A percentile compares a stretch with the other conserved stretches of the same genome.
phyloP scores from a whole-genome alignment of 1,140 invertebrate species.

The Drosophila serrata region DNA sequence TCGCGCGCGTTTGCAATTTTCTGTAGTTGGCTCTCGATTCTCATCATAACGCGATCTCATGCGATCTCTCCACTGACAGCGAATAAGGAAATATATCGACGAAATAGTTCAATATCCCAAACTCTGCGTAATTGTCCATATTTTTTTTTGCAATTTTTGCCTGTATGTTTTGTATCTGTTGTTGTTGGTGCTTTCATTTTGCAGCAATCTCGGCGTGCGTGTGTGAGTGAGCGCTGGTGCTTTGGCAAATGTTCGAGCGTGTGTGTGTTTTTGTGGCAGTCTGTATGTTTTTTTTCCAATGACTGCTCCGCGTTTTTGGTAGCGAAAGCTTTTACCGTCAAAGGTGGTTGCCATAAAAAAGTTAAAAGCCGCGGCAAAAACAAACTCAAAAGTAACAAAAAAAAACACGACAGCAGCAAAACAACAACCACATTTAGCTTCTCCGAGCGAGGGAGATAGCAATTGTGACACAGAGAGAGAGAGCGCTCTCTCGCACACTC shows the following conservation, averaged over 20 bases:
- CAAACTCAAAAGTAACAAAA: slow-evolving; percentile 45
- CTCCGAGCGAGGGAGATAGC: slow-evolving; percentile 42
- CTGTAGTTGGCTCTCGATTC: slow-evolving; percentile 18
- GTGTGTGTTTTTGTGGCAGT: slow-evolving; percentile 32
- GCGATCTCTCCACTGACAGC: slow-evolving; percentile 8
- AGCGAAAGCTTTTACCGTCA: slow-evolving; percentile 71
- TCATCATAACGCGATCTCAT: slow-evolving; percentile 44
- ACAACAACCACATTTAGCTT: slow-evolving; percentile 46
- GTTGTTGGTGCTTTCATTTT: slow-evolving; percentile 72
- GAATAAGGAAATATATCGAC: not conserved
- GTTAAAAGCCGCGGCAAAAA: slow-evolving; percentile 67
- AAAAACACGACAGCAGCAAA: slow-evolving; percentile 13
- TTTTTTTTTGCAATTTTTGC: slow-evolving; percentile 45
- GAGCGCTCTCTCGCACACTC: slow-evolving; percentile 39
- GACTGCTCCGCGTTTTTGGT: slow-evolving; percentile 66
- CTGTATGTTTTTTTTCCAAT: slow-evolving; percentile 62
- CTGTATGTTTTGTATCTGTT: slow-evolving; percentile 43
- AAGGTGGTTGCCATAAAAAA: slow-evolving; percentile 58
- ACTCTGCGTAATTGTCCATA: slow-evolving; percentile 26
- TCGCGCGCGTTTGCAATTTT: slow-evolving; percentile 42
- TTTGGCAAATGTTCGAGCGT: slow-evolving; percentile 32
- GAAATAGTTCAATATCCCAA: slow-evolving; percentile 6
- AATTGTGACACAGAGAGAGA: slow-evolving; percentile 14
- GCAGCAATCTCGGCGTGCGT: slow-evolving; percentile 57
- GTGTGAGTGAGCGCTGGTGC: slow-evolving; percentile 54